Conservation (phyloP, 2,113 vertebrate species). For the Scatophagus argus region DNA sequence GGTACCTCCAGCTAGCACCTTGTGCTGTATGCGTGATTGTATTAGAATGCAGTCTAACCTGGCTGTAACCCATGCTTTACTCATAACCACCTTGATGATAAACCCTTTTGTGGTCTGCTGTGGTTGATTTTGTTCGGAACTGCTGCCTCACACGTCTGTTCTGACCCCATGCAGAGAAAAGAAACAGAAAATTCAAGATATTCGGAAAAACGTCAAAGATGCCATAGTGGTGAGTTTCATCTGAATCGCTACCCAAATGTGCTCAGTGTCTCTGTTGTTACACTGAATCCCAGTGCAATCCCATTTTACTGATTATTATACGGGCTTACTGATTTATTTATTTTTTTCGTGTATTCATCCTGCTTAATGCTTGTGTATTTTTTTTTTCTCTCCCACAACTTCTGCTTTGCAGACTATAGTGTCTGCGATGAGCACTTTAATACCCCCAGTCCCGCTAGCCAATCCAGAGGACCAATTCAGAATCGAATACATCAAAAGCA, state of each 20-base stretch:
- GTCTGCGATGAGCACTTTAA: conserved; percentile 99
- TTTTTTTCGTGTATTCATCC: conserved; percentile 62
- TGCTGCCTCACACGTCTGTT: conserved; percentile 24
- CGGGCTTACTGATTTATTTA: conserved; percentile 62
- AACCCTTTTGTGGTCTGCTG: conserved; percentile 21
- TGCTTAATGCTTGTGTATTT: conserved; percentile 56
- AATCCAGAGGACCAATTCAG: conserved; percentile 98
- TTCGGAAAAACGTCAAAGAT: conserved; percentile 99
- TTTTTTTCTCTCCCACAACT: conserved; percentile 39
- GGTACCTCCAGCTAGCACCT: background rate
- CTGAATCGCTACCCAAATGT: conserved; percentile 40
- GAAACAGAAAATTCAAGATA: conserved; percentile 99
- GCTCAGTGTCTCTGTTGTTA: conserved; percentile 42
- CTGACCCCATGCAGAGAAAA: conserved; percentile 92
- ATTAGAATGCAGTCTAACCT: conserved; percentile 22
- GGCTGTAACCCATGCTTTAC: conserved; percentile 2
- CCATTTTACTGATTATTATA: conserved; percentile 76
- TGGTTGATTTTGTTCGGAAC: conserved; percentile 28
- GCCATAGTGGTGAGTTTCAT: conserved; percentile 96
- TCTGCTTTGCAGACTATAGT: conserved; percentile 92
- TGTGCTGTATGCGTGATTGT: conserved; percentile 23
- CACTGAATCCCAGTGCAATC: conserved; percentile 60
- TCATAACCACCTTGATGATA: conserved; percentile 22
- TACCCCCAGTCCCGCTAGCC: conserved; percentile 96
- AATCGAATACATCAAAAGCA: conserved; percentile 99